Base-by-base conservation (phyloP, 2,797 vertebrate genomes). In the Epinephelus awoara region DNA sequence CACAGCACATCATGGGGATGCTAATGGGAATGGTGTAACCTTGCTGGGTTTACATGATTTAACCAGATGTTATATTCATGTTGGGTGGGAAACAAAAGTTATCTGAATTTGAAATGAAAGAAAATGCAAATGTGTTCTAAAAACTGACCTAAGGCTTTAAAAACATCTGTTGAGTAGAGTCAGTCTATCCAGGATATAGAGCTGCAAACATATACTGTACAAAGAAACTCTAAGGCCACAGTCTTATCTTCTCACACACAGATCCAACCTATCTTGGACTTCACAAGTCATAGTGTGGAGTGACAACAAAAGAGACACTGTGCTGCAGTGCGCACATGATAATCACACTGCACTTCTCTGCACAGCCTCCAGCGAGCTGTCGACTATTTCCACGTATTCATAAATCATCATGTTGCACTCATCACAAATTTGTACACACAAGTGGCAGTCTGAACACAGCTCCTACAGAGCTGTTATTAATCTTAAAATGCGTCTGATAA, bases 291-390 rank as follows among this genome's bases (percentile, higher is more conserved):
- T 17, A 67, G 83, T 87, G 71, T 84, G 79, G 75, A 81, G 75
- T 19, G 56, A 57, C 66, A 87, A 93, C 92, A 94, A 90, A 88
- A 77, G 89, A 68, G 77, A 83, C 83, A 75, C 80, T 94, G 91
- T 94, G 86, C 84, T 87, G 72, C 79, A 25, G 85, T 5, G 51
- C 77, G 82, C 92, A 82, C 92, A 92, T 94, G 94, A 94, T 84
- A 29, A 83, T 91, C 93, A 92, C 86, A 87, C 90, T 66, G 79
- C 74, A 68, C 83, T 66, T 82, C 79, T 82, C 75, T 69, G 42
- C 71, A 65, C 70, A 34, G 89, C 90, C 88, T 80, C 67, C 63
- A 83, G 91, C 85, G 1, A 59, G 54, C 55, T 6, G 64, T 8
- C 9, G 3, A 29, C 79, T 34, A 63, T 64, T 77, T 64, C 42